phyloP scores from a whole-genome alignment of 2,888 invertebrate genomes.

The Lasioglossum figueresi region DNA sequence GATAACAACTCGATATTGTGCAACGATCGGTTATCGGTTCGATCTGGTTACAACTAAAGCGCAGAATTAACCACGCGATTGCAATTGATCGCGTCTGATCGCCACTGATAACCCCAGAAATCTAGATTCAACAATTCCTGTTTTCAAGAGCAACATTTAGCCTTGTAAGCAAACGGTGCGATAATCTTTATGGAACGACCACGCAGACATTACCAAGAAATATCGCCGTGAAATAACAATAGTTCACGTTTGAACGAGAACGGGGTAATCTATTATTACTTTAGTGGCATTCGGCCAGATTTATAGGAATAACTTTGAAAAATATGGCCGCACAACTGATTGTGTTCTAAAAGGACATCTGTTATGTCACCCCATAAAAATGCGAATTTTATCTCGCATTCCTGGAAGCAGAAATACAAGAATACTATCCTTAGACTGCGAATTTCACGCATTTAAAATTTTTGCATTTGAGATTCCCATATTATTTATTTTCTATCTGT shows the following conservation, averaged over 20 bases:
- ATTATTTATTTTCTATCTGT: too few species aligned
- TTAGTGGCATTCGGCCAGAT: constrained; percentile 66
- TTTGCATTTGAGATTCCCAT: not conserved
- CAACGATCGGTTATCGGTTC: constrained; percentile 34
- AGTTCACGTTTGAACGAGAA: constrained; percentile 44
- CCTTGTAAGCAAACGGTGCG: not conserved
- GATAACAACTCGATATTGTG: constrained; percentile 16
- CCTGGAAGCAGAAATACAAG: not conserved
- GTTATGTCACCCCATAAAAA: not conserved
- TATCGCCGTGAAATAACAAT: constrained; percentile 8
- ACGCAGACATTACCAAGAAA: not conserved
- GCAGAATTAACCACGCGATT: constrained; percentile 20
- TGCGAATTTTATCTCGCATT: not conserved
- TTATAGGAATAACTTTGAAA: constrained; percentile 55
- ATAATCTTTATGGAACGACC: not conserved
- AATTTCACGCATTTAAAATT: not conserved
- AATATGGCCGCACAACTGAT: constrained; percentile 19
- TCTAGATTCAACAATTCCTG: not conserved
- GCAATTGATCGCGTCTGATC: constrained; percentile 23
- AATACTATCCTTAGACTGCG: not conserved
- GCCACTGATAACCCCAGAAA: not conserved
- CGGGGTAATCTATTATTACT: constrained; percentile 70
- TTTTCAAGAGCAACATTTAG: not conserved
- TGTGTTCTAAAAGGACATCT: not conserved
- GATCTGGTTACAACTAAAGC: constrained; percentile 41